These are phyloP conservation scores for Desoria tigrina DNA, from an alignment of 2,888 invertebrate genomes.

Conservation along the genomic window DNA sequence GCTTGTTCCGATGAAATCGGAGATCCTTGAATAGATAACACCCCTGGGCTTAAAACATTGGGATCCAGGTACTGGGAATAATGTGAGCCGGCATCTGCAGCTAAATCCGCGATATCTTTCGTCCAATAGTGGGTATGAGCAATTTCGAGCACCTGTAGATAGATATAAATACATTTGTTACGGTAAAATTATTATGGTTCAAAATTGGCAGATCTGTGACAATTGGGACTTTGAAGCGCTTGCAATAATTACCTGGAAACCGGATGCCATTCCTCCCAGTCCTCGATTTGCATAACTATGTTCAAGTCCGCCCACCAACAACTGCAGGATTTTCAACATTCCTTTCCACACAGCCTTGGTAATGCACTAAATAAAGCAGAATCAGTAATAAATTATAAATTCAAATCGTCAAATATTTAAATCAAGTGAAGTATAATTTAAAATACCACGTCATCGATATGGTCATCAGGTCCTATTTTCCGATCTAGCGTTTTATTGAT, in stretches of 20 bases:
- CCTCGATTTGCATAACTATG: constrained; percentile 90
- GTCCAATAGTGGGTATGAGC: constrained; percentile 98
- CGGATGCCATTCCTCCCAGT: constrained; percentile 94
- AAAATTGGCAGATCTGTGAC: not conserved
- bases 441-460: constrained; percentile 91
- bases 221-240: not conserved
- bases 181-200: too few relatives aligned
- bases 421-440: constrained; percentile 57
- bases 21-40: constrained; percentile 50
- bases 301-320: constrained; percentile 86
- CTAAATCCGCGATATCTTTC: constrained; percentile 69
- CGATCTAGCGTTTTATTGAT: constrained; percentile 89
- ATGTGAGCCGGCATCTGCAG: constrained; percentile 45
- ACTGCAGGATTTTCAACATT: constrained; percentile 86
- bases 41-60: constrained; percentile 49
- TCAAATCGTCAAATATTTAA: not conserved
- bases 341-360: constrained; percentile 93
- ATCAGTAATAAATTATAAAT: not conserved
- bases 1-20: constrained; percentile 52
- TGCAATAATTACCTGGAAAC: constrained; percentile 62
- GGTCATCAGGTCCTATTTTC: constrained; percentile 92
- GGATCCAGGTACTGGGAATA: constrained; percentile 53
- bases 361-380: constrained; percentile 67
- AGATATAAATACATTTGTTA: constrained; percentile 1
- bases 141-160: constrained; percentile 87